Percentiles rank a stretch among this genome's conserved stretches.
Evolutionary conservation across 1,140 invertebrate genomes (phyloP).

Genomic region (Nebria ingens): DNA sequence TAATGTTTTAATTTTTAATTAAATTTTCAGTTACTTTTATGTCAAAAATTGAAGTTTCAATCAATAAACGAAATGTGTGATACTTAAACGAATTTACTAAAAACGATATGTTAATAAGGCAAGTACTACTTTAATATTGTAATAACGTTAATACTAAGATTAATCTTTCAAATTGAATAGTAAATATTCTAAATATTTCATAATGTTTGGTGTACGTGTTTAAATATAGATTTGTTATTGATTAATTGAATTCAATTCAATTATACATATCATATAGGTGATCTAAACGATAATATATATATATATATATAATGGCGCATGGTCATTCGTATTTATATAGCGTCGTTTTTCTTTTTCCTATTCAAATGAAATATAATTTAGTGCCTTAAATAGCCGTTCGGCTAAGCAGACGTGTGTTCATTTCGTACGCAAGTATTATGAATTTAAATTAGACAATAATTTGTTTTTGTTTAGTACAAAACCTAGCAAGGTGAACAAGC

Average conservation of each 20-base stretch:
- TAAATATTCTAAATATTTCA: neutral
- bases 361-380: no score
- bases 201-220: neutral
- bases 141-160: neutral
- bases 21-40: no score
- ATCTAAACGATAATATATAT: no score
- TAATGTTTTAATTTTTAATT: no score
- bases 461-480: neutral
- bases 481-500: neutral
- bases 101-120: neutral
- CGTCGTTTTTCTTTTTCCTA: no score
- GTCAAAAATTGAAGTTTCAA: no score
- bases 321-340: no score
- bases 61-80: no score
- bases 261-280: neutral
- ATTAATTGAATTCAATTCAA: neutral
- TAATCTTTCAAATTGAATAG: neutral
- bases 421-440: neutral
- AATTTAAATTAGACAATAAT: neutral
- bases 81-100: neutral
- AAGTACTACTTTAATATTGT: neutral
- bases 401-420: neutral
- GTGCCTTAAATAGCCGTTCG: neutral
- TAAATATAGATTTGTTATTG: conserved; percentile 1
- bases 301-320: no score